Base-by-base conservation (phyloP, 92 coral and sea anemone species). In the Diadumene lineata region DNA sequence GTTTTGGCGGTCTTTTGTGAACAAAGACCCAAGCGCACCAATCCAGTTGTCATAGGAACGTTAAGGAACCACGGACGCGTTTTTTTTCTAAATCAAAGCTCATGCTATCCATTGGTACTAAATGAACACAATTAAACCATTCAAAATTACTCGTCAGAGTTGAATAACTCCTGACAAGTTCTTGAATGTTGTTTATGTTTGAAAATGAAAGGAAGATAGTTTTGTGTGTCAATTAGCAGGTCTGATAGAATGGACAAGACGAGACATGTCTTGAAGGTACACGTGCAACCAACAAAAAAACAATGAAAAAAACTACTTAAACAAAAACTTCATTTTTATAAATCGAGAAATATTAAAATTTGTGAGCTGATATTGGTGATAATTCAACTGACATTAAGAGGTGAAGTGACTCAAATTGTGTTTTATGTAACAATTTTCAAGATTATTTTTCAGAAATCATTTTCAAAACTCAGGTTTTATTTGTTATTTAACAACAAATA, bases 1-100 rank as follows among this genome's bases (percentile, higher is more conserved):
- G 58, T 74, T 78, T 78, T 78, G 82, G 76, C 82, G 82, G 82
- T 68, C 58, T 78, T 68, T 27, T 22, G 0, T 16, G 48, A 17
- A 78, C 82, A 78, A 78, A 30, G 68, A 43, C 31, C 43, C 56
- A 51, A 11, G 58, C 58, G 30, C 18, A 34, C 50, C 60, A 18
- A 31, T 32, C 56, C 60, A 25, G 60, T 29, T 31, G 15, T 31
- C 66, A 23, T 68, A 27, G 9, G 30, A 30, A 43, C 68, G 23
- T 28, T 15, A 2, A 3, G 2, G 58, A 44, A 53, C 4, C 19
- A 29, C 13, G 31, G 26, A 58, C 7, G 68, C 68, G n/a, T n/a
- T n/a, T n/a, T 62, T 27, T 1, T 1, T 7, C 68, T 30, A 13
- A 19, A 3, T 30, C 31, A 43, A 62, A 13, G 43, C 11, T 43